phyloP scores from a whole-genome alignment of 2,797 vertebrate species.

The Onychomys torridus region DNA sequence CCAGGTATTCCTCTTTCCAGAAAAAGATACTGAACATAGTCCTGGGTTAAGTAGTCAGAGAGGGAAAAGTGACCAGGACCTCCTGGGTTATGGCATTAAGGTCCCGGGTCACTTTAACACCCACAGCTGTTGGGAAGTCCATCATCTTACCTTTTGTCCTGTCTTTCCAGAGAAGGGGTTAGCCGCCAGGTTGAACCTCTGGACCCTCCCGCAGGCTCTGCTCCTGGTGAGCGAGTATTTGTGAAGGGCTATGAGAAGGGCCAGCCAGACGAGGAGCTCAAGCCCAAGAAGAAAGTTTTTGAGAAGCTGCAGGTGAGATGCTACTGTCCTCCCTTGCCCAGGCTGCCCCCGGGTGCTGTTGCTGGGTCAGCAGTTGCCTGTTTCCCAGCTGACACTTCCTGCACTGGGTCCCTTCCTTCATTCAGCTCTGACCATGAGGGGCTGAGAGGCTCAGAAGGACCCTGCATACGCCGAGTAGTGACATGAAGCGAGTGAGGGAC shows the following conservation, averaged over 20 bases:
- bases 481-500: neutral
- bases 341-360: neutral
- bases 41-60: neutral
- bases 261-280: conserved; percentile 94
- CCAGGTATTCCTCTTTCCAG: neutral
- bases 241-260: conserved; percentile 94
- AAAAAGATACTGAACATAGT: neutral
- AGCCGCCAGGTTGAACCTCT: conserved; percentile 94
- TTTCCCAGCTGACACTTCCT: neutral
- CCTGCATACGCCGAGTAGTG: neutral
- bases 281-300: conserved; percentile 98
- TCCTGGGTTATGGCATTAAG: neutral
- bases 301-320: conserved; percentile 96
- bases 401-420: neutral
- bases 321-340: neutral
- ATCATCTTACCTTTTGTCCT: neutral
- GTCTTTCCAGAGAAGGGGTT: conserved; percentile 89
- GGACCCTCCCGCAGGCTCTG: conserved; percentile 93
- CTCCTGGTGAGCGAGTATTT: conserved; percentile 93
- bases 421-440: neutral
- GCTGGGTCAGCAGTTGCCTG: neutral
- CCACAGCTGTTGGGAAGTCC: rapidly evolving
- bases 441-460: neutral
- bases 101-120: neutral
- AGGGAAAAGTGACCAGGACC: neutral